phyloP scores from a whole-genome alignment of 2,888 invertebrate species.

The Augiades crinisus region DNA sequence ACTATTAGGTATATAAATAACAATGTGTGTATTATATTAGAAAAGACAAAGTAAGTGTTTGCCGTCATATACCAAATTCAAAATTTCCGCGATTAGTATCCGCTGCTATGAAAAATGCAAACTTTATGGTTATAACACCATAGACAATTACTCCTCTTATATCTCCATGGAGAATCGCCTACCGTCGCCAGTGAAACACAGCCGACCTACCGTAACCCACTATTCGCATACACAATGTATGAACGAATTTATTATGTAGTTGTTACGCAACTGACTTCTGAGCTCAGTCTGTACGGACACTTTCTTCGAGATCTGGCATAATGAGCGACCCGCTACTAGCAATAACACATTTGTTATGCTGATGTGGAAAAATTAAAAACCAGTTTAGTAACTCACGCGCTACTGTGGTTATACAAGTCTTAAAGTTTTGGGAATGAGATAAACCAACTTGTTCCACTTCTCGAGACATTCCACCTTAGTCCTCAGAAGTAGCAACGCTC shows the following conservation, averaged over 20 bases:
- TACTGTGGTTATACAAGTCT: not conserved
- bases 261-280: slow-evolving; percentile 13
- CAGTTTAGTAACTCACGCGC: slow-evolving; percentile 7
- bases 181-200: not conserved
- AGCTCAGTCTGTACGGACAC: slow-evolving; percentile 3
- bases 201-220: slow-evolving; percentile 1
- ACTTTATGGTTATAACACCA: no score
- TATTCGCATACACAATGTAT: slow-evolving; percentile 20
- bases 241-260: slow-evolving; percentile 21
- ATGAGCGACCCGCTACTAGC: slow-evolving; percentile 12
- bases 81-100: no score
- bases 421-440: slow-evolving; percentile 3
- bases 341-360: slow-evolving; percentile 14
- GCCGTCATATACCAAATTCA: no score
- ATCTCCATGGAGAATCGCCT: not conserved
- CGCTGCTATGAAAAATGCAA: no score
- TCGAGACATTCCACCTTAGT: no score
- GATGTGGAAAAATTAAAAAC: slow-evolving; percentile 15
- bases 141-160: no score
- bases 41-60: no score
- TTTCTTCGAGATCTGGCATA: slow-evolving; percentile 22
- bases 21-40: no score
- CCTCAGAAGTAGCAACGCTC: no score
- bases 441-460: no score
- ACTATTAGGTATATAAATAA: no score